phyloP scores from a whole-genome alignment of 1,140 invertebrate genomes.

The Danaus plexippus region DNA sequence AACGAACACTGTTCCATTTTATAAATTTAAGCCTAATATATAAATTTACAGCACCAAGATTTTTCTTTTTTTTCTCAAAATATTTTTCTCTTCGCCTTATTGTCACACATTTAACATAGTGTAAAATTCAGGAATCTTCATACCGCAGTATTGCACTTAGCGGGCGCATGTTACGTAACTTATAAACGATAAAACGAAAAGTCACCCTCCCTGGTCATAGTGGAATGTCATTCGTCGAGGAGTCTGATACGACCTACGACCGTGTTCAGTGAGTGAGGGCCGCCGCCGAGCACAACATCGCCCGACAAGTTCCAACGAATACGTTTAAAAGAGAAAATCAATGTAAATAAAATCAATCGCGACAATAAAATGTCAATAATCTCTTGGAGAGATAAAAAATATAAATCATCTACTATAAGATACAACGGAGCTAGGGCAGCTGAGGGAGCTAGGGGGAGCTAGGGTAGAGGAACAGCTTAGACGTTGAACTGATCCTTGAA shows the following conservation, averaged over 20 bases:
- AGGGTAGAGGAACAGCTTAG: constrained; percentile 25
- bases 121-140: constrained; percentile 62
- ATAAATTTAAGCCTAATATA: constrained; percentile 72
- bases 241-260: constrained; percentile 12
- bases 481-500: constrained; percentile 72
- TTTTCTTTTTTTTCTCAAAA: constrained; percentile 69
- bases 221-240: constrained; percentile 46
- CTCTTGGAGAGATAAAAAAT: constrained; percentile 27
- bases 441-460: not conserved
- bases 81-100: constrained; percentile 70
- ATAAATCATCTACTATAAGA: constrained; percentile 31
- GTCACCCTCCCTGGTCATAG: constrained; percentile 26
- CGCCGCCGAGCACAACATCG: constrained; percentile 25
- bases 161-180: constrained; percentile 27
- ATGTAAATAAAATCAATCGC: constrained; percentile 32
- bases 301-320: constrained; percentile 27
- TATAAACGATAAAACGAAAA: constrained; percentile 24
- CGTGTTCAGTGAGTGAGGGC: constrained; percentile 24
- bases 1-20: constrained; percentile 65
- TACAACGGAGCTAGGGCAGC: constrained; percentile 10
- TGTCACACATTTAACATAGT: constrained; percentile 69
- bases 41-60: constrained; percentile 72
- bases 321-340: constrained; percentile 22
- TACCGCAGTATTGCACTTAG: constrained; percentile 65
- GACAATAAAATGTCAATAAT: constrained; percentile 19